Percentiles rank a stretch among this genome's conserved stretches.
phyloP scores from a whole-genome alignment of 2,888 invertebrate species.

The Apomyelois bistriatella region DNA sequence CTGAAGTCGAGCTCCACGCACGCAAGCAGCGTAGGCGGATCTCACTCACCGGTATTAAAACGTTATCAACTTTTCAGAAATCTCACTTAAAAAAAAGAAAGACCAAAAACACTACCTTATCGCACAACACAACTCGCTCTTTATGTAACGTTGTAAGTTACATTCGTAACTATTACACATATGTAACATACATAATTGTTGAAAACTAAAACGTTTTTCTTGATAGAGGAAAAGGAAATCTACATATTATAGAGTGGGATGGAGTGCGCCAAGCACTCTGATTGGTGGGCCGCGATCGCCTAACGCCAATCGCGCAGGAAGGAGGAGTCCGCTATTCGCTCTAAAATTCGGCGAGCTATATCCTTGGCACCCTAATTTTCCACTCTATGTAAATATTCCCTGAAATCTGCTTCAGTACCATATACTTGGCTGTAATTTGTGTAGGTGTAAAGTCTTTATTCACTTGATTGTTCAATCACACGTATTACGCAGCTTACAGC shows the following conservation, averaged over 20 bases:
- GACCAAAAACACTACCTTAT: slow-evolving; percentile 9
- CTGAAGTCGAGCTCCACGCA: slow-evolving; percentile 11
- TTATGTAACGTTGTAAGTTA: slow-evolving; percentile 11
- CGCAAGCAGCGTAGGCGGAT: slow-evolving; percentile 17
- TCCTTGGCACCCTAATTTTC: slow-evolving; percentile 49
- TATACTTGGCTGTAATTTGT: neutral
- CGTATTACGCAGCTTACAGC: neutral
- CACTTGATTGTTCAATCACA: neutral
- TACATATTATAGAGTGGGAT: slow-evolving; percentile 41
- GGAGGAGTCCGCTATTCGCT: slow-evolving; percentile 64
- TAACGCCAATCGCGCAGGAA: slow-evolving; percentile 67
- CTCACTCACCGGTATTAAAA: slow-evolving; percentile 12
- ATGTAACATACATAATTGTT: slow-evolving; percentile 24
- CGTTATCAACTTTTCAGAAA: slow-evolving; percentile 18
- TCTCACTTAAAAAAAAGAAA: neutral
- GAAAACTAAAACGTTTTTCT: slow-evolving; percentile 41
- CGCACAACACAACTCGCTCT: slow-evolving; percentile 1
- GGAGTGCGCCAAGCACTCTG: slow-evolving; percentile 65
- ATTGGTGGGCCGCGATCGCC: slow-evolving; percentile 60
- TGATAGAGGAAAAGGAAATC: slow-evolving; percentile 55
- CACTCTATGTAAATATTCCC: slow-evolving; percentile 25
- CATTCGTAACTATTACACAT: slow-evolving; percentile 11
- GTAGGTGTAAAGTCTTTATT: neutral
- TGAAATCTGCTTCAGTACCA: neutral
- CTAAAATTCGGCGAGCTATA: slow-evolving; percentile 60